phyloP scores from a whole-genome alignment of 1,140 invertebrate species.

The Macrobrachium nipponense region DNA sequence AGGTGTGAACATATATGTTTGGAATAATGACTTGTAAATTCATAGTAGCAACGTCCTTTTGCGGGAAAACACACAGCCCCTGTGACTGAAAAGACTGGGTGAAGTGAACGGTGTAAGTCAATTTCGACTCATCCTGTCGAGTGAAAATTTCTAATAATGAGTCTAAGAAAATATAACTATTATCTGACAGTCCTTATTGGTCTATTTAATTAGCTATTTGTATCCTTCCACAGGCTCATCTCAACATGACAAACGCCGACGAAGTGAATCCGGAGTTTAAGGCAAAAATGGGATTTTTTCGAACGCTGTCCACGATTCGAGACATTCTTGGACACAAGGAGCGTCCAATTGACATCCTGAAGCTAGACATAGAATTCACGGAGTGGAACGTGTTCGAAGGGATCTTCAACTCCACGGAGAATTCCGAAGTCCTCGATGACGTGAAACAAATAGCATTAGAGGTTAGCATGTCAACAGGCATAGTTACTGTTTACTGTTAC shows the following conservation, averaged over 20 bases:
- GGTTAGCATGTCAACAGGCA: conserved; percentile 12
- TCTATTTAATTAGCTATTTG: not conserved
- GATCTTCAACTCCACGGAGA: conserved; percentile 31
- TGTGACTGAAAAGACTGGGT: too few species aligned
- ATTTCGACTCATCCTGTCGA: too few species aligned
- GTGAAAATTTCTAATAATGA: too few species aligned
- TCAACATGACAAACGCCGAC: conserved; percentile 33
- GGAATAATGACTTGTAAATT: too few species aligned
- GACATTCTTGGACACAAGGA: conserved; percentile 51
- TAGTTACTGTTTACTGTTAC: not conserved
- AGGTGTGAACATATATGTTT: too few species aligned
- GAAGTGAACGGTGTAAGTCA: too few species aligned
- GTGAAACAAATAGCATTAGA: conserved; percentile 55
- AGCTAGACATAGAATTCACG: conserved; percentile 62
- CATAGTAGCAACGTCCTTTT: too few species aligned
- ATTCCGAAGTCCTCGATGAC: conserved; percentile 13
- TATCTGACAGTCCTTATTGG: not conserved
- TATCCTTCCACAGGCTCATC: conserved; percentile 1
- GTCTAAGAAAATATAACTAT: too few species aligned
- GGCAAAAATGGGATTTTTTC: conserved; percentile 22
- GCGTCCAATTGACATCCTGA: conserved; percentile 61
- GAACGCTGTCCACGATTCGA: conserved; percentile 51
- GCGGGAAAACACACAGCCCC: too few species aligned
- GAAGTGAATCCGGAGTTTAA: not conserved
- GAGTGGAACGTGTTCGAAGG: conserved; percentile 58